Evolutionary conservation across 1,140 invertebrate genomes (phyloP).

Genomic region (Calosoma granatense): DNA sequence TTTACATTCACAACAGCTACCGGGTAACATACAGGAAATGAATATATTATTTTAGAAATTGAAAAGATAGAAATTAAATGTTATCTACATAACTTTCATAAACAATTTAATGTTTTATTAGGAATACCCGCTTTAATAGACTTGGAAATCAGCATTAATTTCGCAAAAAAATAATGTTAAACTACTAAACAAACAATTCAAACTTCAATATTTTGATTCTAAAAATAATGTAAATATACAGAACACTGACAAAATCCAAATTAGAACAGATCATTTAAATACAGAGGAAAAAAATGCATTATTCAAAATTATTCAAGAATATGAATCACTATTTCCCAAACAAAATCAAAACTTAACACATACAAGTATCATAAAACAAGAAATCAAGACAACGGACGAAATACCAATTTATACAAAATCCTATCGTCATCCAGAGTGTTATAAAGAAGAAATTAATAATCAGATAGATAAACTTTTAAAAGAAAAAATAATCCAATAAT

Average conservation of each 20-base stretch:
- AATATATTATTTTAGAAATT: background rate
- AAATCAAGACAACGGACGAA: background rate
- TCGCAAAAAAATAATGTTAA: background rate
- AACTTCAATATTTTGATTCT: background rate
- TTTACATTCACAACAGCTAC: background rate
- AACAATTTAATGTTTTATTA: background rate
- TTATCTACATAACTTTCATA: background rate
- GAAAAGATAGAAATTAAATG: background rate
- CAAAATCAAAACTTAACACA: background rate
- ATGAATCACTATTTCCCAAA: background rate
- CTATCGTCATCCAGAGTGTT: slow-evolving; percentile 11
- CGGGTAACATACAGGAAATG: background rate
- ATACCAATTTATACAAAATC: slow-evolving; percentile 12
- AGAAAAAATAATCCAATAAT: slow-evolving; percentile 10
- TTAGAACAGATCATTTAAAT: slow-evolving; percentile 14
- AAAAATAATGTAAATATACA: no score
- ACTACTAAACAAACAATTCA: no score
- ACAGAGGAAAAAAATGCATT: background rate
- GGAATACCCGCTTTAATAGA: background rate
- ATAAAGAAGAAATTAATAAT: slow-evolving; percentile 12
- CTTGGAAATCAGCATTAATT: background rate
- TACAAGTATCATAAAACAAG: background rate
- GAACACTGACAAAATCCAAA: no score
- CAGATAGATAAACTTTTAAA: slow-evolving; percentile 10
- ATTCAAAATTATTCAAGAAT: background rate